Base-by-base conservation (phyloP, 2,797 vertebrate species). In the Sphenopsis melanotis region DNA sequence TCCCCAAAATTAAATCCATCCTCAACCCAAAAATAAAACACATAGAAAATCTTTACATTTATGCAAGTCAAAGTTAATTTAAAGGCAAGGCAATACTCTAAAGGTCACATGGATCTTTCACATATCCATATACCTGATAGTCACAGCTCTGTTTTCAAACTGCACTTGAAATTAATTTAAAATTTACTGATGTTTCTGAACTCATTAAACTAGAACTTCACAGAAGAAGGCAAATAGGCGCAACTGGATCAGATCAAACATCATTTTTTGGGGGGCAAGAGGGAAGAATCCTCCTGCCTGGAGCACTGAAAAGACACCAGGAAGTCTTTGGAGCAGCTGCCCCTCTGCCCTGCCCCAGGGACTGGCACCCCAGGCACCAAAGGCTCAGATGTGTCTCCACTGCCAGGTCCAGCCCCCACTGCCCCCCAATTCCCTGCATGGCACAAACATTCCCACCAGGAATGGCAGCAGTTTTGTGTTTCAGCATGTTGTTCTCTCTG, bases 281-380 rank as follows among this genome's bases (percentile, higher is more conserved):
- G 55, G 63, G 23, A 57, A 60, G 59, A 55, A 46, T 37, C 41
- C 59, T 52, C 72, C 68, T 23, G 26, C 71, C 75, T 4, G 61
- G n/a, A 57, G 61, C 52, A 2, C 57, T 12, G 29, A 11, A 9
- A 32, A 16, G 37, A 21, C 0, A 4, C 11, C 49, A 14, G 1
- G 21, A 65, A 9, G 22, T 2, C 39, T 42, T 8, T 17, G 42
- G 22, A 41, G 13, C 2, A 24, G 70, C 65, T 37, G 49, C 41
- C 57, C 41, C 39, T 15, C 8, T 61, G 39, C 52, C 49, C 81
- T n/a, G 55, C 32, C 34, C 55, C 2, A 2, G 17, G 52, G 69
- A 7, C 0, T 44, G 10, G 59, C 53, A 11, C 6, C 44, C 37
- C 41, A 5, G 60, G 59, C 30, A 11, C 49, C n/a, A 12, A 12